Evolutionary conservation across 2,113 vertebrate species (phyloP).

Genomic region (Cynoglossus semilaevis): DNA sequence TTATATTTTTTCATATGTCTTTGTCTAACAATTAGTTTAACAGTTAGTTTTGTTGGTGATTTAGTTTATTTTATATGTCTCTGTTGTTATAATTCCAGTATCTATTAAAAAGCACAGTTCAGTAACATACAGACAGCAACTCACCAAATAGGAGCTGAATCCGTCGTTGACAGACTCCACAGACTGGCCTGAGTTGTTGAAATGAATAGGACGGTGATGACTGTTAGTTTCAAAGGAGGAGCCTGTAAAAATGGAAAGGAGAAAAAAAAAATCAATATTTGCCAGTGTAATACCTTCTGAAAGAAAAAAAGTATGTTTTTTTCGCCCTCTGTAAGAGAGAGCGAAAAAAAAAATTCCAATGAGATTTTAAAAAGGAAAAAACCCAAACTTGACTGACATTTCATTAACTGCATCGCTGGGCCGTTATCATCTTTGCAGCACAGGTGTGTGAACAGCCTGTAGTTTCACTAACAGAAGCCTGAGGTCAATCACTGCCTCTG

Average conservation of each 20-base stretch:
- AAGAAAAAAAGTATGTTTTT: constrained; percentile 5
- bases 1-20: no score
- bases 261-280: constrained; percentile 41
- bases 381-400: constrained; percentile 26
- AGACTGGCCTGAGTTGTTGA: constrained; percentile 79
- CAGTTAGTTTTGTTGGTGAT: no score
- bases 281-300: constrained; percentile 12
- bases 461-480: constrained; percentile 51
- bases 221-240: constrained; percentile 93
- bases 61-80: not conserved
- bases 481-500: constrained; percentile 49
- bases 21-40: no score
- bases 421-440: constrained; percentile 41
- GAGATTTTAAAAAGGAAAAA: not conserved
- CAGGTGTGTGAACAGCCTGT: constrained; percentile 62
- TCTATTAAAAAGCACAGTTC: constrained; percentile 3
- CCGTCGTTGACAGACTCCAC: constrained; percentile 87
- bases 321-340: not conserved
- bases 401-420: constrained; percentile 35
- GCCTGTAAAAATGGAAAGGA: constrained; percentile 69
- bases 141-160: constrained; percentile 88
- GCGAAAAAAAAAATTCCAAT: not conserved
- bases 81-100: not conserved
- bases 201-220: constrained; percentile 82
- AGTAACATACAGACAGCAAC: constrained; percentile 35